Evolutionary conservation across 2,888 invertebrate genomes (phyloP).

Genomic region (Escarpia spicata): DNA sequence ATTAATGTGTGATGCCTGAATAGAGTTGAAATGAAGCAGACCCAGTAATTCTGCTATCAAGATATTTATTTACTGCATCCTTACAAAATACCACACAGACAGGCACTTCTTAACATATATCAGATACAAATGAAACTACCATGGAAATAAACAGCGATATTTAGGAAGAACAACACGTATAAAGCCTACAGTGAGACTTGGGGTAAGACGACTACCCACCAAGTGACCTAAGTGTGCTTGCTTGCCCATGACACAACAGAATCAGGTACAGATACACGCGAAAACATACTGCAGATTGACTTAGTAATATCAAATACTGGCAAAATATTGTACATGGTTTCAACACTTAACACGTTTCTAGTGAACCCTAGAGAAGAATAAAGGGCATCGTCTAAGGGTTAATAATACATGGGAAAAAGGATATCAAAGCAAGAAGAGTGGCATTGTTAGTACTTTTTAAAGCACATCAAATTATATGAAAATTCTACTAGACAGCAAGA

Average conservation of each 20-base stretch:
- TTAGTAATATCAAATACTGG: not conserved
- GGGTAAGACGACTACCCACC: not conserved
- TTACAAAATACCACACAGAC: not conserved
- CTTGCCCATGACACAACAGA: not conserved
- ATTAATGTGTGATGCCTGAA: not conserved
- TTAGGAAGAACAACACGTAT: constrained; percentile 1
- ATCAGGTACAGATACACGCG: not conserved
- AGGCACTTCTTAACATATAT: not conserved
- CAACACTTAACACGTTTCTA: too few relatives aligned
- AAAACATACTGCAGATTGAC: not conserved
- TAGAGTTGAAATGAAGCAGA: not conserved
- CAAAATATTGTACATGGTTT: too few relatives aligned
- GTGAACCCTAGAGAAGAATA: too few relatives aligned
- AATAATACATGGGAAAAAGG: too few relatives aligned
- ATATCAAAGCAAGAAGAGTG: too few relatives aligned
- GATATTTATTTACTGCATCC: not conserved
- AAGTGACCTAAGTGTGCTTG: not conserved
- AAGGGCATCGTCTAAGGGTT: too few relatives aligned
- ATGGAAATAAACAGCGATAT: not conserved
- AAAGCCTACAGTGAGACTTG: not conserved
- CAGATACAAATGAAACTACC: not conserved
- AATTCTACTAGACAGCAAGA: too few relatives aligned
- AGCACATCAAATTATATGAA: too few relatives aligned
- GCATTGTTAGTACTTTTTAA: too few relatives aligned
- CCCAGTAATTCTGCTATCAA: not conserved